phyloP scores from a whole-genome alignment of 2,888 invertebrate genomes.

The Harmothoe impar region DNA sequence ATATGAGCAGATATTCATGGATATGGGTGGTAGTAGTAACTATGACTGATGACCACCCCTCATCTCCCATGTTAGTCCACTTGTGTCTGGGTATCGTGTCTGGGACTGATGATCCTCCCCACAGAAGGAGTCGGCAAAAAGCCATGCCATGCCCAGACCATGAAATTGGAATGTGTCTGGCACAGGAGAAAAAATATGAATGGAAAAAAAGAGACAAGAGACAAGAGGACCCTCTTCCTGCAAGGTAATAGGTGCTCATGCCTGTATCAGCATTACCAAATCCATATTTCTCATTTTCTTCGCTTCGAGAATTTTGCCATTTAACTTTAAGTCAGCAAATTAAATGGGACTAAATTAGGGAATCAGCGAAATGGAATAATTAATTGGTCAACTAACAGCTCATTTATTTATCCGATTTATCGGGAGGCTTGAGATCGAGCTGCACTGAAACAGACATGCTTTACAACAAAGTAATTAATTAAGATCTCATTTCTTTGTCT shows the following conservation, averaged over 20 bases:
- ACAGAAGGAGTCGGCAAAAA: background rate
- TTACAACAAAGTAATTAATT: too few relatives aligned
- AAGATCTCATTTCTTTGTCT: too few relatives aligned
- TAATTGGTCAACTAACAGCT: too few relatives aligned
- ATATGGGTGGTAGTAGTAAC: background rate
- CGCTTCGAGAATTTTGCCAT: background rate
- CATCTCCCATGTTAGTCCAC: background rate
- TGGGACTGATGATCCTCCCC: background rate
- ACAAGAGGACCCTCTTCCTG: too few relatives aligned
- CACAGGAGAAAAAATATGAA: background rate
- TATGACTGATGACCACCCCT: background rate
- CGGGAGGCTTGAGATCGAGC: too few relatives aligned
- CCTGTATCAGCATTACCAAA: background rate
- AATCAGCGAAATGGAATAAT: too few relatives aligned
- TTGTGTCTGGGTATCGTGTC: constrained; percentile 3
- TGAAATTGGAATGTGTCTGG: constrained; percentile 8
- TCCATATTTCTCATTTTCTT: background rate
- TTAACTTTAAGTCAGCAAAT: background rate
- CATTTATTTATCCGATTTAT: too few relatives aligned
- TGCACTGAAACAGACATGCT: too few relatives aligned
- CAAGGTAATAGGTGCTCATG: background rate
- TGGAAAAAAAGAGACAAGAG: background rate
- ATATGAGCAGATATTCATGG: background rate
- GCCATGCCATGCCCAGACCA: background rate
- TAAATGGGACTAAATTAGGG: background rate